phyloP scores from a whole-genome alignment of 1,140 invertebrate species.

The Stegodyphus dumicola region DNA sequence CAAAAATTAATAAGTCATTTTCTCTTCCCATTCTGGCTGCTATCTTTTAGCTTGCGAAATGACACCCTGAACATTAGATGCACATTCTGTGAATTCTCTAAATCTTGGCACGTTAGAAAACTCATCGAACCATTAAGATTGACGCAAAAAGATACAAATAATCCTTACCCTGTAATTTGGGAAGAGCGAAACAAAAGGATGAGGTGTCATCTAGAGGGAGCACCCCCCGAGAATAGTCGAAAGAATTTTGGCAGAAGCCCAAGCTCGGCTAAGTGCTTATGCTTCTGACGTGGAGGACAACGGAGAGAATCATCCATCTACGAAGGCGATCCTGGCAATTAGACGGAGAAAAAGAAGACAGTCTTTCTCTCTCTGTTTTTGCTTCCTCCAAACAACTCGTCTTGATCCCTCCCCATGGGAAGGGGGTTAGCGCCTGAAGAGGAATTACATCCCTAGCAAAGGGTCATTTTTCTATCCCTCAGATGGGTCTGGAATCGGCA shows the following conservation, averaged over 20 bases:
- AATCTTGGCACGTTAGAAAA: background rate
- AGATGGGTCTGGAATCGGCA: conserved; percentile 33
- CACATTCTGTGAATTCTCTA: background rate
- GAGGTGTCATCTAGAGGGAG: conserved; percentile 7
- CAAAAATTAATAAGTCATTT: too few relatives aligned
- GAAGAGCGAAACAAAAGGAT: conserved; percentile 33
- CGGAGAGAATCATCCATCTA: conserved; percentile 40
- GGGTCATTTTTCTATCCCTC: conserved; percentile 3
- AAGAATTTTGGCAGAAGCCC: conserved; percentile 38
- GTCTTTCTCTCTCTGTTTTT: background rate
- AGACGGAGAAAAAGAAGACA: background rate
- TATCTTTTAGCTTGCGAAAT: too few relatives aligned
- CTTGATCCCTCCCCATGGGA: background rate
- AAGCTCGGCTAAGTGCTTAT: conserved; percentile 24
- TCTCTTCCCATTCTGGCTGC: too few relatives aligned
- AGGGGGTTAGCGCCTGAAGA: background rate
- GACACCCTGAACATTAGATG: too few relatives aligned
- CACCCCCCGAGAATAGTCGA: conserved; percentile 9
- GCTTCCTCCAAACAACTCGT: background rate
- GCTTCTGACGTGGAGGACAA: background rate
- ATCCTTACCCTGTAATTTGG: background rate
- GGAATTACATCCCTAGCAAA: background rate
- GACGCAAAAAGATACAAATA: background rate
- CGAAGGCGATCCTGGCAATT: conserved; percentile 39
- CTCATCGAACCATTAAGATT: background rate